Percentiles rank a stretch among this genome's conserved stretches.
Conservation (phyloP, 1,140 invertebrate species). For the Venturia canescens region DNA sequence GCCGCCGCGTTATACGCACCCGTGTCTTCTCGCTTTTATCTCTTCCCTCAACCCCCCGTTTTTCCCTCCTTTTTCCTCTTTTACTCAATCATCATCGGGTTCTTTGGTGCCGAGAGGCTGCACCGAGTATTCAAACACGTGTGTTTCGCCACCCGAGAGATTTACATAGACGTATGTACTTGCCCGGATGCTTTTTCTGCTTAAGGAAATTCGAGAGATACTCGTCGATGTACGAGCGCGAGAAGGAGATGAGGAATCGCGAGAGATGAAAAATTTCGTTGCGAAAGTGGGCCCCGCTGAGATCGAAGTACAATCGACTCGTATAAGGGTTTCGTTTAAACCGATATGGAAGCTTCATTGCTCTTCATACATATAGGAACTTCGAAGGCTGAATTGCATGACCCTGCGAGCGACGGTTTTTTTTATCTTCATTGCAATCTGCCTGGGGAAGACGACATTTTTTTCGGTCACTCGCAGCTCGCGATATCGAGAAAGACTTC, state of each 20-base stretch:
- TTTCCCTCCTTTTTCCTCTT: conserved; percentile 57
- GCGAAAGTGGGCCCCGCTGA: conserved; percentile 64
- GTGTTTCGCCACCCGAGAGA: conserved; percentile 32
- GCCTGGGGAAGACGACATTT: not conserved
- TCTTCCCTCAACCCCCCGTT: not conserved
- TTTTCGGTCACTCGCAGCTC: too few relatives aligned
- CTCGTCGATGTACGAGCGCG: conserved; percentile 65
- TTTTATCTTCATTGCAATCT: not conserved
- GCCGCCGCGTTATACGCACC: conserved; percentile 58
- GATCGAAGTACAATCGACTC: conserved; percentile 50
- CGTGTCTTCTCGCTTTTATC: conserved; percentile 45
- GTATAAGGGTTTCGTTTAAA: conserved; percentile 55
- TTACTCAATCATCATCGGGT: conserved; percentile 11
- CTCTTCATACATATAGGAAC: not conserved
- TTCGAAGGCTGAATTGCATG: not conserved
- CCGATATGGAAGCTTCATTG: not conserved
- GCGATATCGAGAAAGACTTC: too few relatives aligned
- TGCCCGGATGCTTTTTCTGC: conserved; percentile 9
- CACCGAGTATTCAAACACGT: conserved; percentile 3
- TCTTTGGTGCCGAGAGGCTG: conserved; percentile 12
- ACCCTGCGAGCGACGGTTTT: not conserved
- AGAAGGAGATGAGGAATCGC: conserved; percentile 38
- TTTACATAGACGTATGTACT: conserved; percentile 57
- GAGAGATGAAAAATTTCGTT: conserved; percentile 59
- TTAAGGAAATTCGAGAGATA: conserved; percentile 33